These are phyloP conservation scores for Oophaga pumilio DNA, from an alignment of 2,113 vertebrate species.

Conservation along the genomic window DNA sequence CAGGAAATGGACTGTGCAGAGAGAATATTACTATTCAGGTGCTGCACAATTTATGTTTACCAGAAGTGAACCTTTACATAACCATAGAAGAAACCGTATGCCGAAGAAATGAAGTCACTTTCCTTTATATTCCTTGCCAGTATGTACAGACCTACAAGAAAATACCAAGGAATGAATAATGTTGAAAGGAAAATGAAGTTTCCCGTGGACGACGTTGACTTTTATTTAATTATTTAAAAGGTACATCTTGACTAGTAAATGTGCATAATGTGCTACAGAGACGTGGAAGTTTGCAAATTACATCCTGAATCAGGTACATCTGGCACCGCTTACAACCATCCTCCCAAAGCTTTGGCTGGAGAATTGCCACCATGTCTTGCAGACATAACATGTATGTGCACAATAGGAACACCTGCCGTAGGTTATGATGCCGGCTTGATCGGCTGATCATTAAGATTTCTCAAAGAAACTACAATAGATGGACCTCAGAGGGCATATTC, in stretches of 20 bases:
- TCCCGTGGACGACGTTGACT: not conserved
- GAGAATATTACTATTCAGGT: not conserved
- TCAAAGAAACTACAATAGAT: not conserved
- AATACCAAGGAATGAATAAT: constrained; percentile 6
- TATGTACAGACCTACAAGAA: not conserved
- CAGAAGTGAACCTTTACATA: not conserved
- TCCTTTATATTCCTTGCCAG: not conserved
- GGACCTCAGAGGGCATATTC: too few species aligned
- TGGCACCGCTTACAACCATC: not conserved
- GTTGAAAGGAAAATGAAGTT: not conserved
- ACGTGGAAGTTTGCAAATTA: not conserved
- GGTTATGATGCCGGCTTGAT: not conserved
- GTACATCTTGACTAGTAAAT: not conserved
- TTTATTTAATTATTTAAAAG: not conserved
- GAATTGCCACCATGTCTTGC: not conserved
- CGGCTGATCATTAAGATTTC: not conserved
- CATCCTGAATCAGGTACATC: not conserved
- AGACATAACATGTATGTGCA: not conserved
- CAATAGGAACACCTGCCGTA: not conserved
- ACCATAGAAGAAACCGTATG: not conserved
- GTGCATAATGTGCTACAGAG: not conserved
- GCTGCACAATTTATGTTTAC: not conserved
- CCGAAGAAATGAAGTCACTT: not conserved
- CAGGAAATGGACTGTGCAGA: not conserved
- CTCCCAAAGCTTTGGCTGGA: not conserved